phyloP scores from a whole-genome alignment of 2,888 invertebrate species.

The Octonoba sinensis region DNA sequence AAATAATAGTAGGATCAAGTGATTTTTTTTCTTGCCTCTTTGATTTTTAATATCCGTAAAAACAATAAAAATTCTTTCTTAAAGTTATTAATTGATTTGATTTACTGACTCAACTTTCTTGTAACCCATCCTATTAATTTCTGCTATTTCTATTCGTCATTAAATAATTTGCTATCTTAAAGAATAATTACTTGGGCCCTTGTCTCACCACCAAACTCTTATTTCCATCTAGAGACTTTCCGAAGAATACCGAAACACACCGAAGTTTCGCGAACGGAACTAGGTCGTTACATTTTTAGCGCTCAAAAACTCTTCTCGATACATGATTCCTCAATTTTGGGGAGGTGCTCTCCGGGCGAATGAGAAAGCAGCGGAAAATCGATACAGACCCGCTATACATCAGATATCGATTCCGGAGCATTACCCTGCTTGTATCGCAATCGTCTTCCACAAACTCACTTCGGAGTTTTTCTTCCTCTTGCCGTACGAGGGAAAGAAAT shows the following conservation, averaged over 20 bases:
- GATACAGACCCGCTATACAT: conserved; percentile 26
- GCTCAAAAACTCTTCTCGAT: conserved; percentile 6
- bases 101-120: too few species aligned
- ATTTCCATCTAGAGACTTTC: neutral
- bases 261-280: neutral
- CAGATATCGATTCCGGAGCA: conserved; percentile 24
- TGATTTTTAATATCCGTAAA: too few species aligned
- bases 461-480: conserved; percentile 21
- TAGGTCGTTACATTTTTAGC: conserved; percentile 41
- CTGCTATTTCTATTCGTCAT: too few species aligned
- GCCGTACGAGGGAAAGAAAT: neutral
- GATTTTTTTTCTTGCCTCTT: too few species aligned
- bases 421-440: conserved; percentile 14
- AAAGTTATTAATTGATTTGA: too few species aligned
- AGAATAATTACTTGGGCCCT: too few species aligned
- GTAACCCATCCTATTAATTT: too few species aligned
- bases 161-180: too few species aligned
- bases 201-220: too few species aligned
- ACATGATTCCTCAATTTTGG: conserved; percentile 46
- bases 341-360: conserved; percentile 8
- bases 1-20: too few species aligned
- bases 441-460: conserved; percentile 3
- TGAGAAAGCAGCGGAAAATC: conserved; percentile 25
- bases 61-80: too few species aligned
- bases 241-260: neutral